Evolutionary conservation across 1,140 invertebrate species (phyloP).

Genomic region (Heliconius congener): DNA sequence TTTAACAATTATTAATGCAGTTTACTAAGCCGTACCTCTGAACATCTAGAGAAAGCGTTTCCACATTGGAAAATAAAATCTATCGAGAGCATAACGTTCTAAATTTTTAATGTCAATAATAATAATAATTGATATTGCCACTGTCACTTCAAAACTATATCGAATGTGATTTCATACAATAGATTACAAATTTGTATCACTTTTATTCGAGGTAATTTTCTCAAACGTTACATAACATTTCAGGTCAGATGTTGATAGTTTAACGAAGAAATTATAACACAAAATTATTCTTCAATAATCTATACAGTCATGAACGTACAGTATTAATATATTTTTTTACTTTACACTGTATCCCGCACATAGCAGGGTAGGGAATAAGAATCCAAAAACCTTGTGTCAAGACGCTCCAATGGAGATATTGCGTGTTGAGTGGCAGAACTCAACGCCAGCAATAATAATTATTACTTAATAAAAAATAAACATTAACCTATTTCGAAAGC

Average conservation of each 20-base stretch:
- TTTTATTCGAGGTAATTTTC: conserved; percentile 5
- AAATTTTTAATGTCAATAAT: conserved; percentile 47
- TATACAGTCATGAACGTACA: too few species aligned
- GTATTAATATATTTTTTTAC: too few species aligned
- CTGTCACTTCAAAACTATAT: conserved; percentile 37
- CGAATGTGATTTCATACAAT: conserved; percentile 42
- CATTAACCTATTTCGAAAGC: neutral
- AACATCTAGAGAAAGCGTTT: conserved; percentile 18
- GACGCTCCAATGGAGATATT: too few species aligned
- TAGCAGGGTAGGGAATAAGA: too few species aligned
- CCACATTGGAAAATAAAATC: conserved; percentile 50
- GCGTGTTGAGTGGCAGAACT: too few species aligned
- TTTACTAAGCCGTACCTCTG: conserved; percentile 18
- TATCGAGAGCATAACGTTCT: conserved; percentile 46
- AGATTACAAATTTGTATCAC: conserved; percentile 32
- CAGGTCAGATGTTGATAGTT: neutral
- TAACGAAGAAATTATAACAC: neutral
- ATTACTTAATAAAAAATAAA: too few species aligned
- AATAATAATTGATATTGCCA: conserved; percentile 42
- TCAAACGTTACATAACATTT: conserved; percentile 15
- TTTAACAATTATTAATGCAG: conserved; percentile 8
- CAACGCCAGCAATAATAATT: too few species aligned
- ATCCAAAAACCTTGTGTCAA: too few species aligned
- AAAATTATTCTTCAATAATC: neutral
- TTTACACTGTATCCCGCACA: too few species aligned